phyloP scores from a whole-genome alignment of 2,113 vertebrate genomes.

The Syngnathus typhle region DNA sequence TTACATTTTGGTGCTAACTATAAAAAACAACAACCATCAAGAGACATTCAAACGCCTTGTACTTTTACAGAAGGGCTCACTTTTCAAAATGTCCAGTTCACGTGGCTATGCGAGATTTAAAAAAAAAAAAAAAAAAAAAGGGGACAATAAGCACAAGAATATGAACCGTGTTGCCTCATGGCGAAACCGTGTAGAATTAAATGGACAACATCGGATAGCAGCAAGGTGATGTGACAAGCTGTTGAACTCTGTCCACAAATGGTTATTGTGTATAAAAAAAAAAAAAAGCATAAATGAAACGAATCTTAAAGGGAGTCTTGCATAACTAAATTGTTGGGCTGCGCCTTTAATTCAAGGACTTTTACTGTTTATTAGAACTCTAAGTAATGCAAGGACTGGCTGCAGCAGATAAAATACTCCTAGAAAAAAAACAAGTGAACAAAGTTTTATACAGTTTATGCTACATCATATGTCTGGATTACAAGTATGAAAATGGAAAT shows the following conservation, averaged over 20 bases:
- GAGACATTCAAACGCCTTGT: conserved; percentile 69
- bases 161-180: conserved; percentile 51
- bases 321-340: conserved; percentile 70
- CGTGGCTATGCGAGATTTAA: conserved; percentile 48
- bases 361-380: conserved; percentile 58
- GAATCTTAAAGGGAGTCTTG: conserved; percentile 76
- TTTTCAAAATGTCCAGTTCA: conserved; percentile 58
- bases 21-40: conserved; percentile 68
- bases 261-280: conserved; percentile 48
- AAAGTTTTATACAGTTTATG: conserved; percentile 76
- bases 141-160: conserved; percentile 53
- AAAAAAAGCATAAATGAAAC: conserved; percentile 54
- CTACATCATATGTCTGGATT: conserved; percentile 78
- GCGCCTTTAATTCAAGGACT: conserved; percentile 60
- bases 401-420: conserved; percentile 72
- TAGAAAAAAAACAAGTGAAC: conserved; percentile 68
- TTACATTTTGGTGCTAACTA: conserved; percentile 70
- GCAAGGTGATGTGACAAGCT: conserved; percentile 62
- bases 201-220: conserved; percentile 70
- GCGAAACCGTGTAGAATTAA: conserved; percentile 50
- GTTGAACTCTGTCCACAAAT: conserved; percentile 70
- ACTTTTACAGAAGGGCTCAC: conserved; percentile 65
- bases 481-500: conserved; percentile 79
- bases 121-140: conserved; percentile 30
- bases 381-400: conserved; percentile 66